Conservation (phyloP, 2,113 vertebrate species). For the Phrynocephalus versicolor region DNA sequence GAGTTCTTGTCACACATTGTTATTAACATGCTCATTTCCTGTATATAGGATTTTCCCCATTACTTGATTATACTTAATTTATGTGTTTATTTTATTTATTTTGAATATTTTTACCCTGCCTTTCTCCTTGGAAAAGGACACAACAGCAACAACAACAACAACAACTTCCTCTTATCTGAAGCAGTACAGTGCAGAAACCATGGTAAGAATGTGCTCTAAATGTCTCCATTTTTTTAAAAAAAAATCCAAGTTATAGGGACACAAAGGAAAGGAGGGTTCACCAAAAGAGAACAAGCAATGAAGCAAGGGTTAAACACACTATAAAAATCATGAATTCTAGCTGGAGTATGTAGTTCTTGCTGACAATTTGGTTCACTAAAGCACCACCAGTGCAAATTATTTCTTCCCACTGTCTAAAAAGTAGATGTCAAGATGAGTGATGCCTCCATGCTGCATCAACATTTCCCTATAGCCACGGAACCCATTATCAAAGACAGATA, state of each 20-base stretch:
- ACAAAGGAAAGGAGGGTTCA: not conserved
- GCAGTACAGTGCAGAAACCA: not conserved
- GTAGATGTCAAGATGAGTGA: constrained; percentile 55
- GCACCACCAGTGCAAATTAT: constrained; percentile 45
- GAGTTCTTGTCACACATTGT: not conserved
- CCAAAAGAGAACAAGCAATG: not conserved
- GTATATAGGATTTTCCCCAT: too few species aligned
- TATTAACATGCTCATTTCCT: not conserved
- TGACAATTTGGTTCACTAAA: constrained; percentile 28
- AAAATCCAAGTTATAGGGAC: not conserved
- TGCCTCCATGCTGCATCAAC: constrained; percentile 42
- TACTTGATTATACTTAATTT: too few species aligned
- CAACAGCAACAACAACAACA: too few species aligned
- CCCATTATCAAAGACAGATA: constrained; percentile 62
- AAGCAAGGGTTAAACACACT: constrained; percentile 3
- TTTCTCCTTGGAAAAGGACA: too few species aligned
- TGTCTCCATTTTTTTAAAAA: not conserved
- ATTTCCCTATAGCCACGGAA: constrained; percentile 54
- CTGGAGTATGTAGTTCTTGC: not conserved
- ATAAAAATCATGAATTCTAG: not conserved
- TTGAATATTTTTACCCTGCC: too few species aligned
- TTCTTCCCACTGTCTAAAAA: constrained; percentile 50
- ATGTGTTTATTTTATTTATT: too few species aligned
- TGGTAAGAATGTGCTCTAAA: not conserved
- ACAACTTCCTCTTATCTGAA: not conserved